These are phyloP conservation scores for Phyllotreta striolata DNA, from an alignment of 2,888 invertebrate genomes.

Conservation along the genomic window DNA sequence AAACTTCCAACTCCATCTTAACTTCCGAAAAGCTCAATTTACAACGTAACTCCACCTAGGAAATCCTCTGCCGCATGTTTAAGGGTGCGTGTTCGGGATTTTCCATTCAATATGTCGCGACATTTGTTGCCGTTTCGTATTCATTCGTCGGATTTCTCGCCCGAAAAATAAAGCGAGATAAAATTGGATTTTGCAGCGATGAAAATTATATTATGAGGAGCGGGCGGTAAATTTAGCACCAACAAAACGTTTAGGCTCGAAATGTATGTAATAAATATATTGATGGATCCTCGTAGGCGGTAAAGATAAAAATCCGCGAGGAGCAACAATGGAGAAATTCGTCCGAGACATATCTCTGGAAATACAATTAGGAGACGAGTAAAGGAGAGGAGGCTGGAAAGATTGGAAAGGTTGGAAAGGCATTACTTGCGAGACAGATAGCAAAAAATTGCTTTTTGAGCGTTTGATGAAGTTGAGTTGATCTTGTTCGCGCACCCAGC, in stretches of 20 bases:
- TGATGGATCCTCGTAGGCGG: conserved; percentile 7
- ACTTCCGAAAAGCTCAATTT: background rate
- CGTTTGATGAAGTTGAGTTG: conserved; percentile 30
- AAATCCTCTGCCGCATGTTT: conserved; percentile 41
- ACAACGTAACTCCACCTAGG: conserved; percentile 23
- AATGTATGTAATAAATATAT: background rate
- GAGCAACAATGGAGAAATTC: conserved; percentile 26
- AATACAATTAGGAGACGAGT: conserved; percentile 35
- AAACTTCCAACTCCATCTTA: conserved; percentile 21
- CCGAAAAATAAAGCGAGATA: conserved; percentile 56
- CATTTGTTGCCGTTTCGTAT: conserved; percentile 69
- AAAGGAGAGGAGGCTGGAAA: conserved; percentile 24
- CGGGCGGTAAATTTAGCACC: background rate
- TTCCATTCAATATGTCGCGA: conserved; percentile 53
- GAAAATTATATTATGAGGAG: background rate
- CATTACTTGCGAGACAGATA: conserved; percentile 31
- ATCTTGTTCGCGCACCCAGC: conserved; percentile 26
- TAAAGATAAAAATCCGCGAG: conserved; percentile 20
- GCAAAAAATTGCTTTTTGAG: conserved; percentile 31
- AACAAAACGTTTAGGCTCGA: background rate
- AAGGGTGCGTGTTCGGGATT: conserved; percentile 41
- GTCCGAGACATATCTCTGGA: conserved; percentile 33
- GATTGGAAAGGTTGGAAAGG: conserved; percentile 27
- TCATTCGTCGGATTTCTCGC: conserved; percentile 55
- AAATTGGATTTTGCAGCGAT: conserved; percentile 14